Evolutionary conservation across 2,797 vertebrate genomes (phyloP), one percentile per base, ranked within the genome.

Genomic region (Champsocephalus gunnari): DNA sequence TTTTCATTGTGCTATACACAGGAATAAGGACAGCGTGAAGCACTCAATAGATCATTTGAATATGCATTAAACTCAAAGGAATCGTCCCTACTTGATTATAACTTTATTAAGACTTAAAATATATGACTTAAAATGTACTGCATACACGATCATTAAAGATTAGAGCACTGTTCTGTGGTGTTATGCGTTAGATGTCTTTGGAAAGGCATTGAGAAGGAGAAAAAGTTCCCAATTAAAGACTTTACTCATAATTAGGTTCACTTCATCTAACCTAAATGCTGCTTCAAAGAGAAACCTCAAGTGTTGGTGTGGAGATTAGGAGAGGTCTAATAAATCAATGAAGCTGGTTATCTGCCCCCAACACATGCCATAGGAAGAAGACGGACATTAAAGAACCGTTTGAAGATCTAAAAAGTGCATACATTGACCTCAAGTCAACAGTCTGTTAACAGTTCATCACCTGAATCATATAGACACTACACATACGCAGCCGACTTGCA

Each of bases 261-360:
- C 69, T 43, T 62, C 19, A 63, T 82, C 66, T 63, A 9, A 80
- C 55, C 66, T 61, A 28, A 74, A 69, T 3, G 28, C 63, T 47
- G 55, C 53, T 80, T 68, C 57, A 78, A 87, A 81, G 75, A 62
- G 21, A 58, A 49, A 61, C 38, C 54, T 67, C 24, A 54, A 64
- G 65, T 61, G 75, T 50, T 11, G 10, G 58, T 76, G 43, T 66
- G 41, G 49, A 79, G 72, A 86, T 76, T 54, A 76, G 49, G 4
- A 65, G 38, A 66, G 77, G 73, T 84, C 77, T 70, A 45, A 43
- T 5, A 3, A 64, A 81, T 88, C 79, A 66, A 83, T 86, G 45
- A 3, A 73, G 57, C 38, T 72, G 58, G 65, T 80, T 85, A 83
- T 89, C 86, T 80, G 75, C 78, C 56, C 58, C 28, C 12, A 19